Evolutionary conservation across 1,140 invertebrate genomes (phyloP).

Genomic region (Drosophila tropicalis): DNA sequence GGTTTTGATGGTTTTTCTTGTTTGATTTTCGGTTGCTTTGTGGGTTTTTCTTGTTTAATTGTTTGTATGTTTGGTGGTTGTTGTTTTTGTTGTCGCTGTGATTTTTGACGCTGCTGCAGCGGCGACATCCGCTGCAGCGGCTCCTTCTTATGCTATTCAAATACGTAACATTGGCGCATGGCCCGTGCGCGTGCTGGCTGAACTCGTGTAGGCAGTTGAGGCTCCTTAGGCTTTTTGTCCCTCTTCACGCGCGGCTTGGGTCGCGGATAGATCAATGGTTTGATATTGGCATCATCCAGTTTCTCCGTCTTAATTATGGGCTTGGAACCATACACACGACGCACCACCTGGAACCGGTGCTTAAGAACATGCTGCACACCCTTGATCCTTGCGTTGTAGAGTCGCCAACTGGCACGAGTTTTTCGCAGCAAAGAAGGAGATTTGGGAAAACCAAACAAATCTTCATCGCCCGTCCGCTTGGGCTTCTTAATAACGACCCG

Average conservation of each 20-base stretch:
- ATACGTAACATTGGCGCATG: constrained; percentile 59
- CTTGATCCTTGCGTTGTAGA: constrained; percentile 52
- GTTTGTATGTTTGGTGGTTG: constrained; percentile 22
- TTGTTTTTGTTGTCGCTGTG: constrained; percentile 1
- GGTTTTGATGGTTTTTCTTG: not conserved
- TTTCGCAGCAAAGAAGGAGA: constrained; percentile 30
- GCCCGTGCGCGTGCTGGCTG: constrained; percentile 67
- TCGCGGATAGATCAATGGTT: constrained; percentile 48
- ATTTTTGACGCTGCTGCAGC: constrained; percentile 5
- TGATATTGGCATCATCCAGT: constrained; percentile 44
- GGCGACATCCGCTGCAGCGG: no score
- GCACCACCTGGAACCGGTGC: constrained; percentile 47
- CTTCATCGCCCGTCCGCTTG: not conserved
- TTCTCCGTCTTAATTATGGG: constrained; percentile 47
- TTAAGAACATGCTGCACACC: constrained; percentile 61
- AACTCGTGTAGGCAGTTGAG: constrained; percentile 55
- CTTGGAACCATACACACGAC: constrained; percentile 52
- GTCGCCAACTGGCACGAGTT: constrained; percentile 59
- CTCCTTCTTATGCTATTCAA: constrained; percentile 52
- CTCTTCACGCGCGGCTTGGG: constrained; percentile 32
- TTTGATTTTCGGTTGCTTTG: not conserved
- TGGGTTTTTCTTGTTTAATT: constrained; percentile 17
- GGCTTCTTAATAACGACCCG: not conserved
- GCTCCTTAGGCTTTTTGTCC: constrained; percentile 36
- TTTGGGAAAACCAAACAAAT: constrained; percentile 43